These are phyloP conservation scores for Microctenopoma stevenorrisi DNA, from an alignment of 2,797 vertebrate species.

Conservation along the genomic window DNA sequence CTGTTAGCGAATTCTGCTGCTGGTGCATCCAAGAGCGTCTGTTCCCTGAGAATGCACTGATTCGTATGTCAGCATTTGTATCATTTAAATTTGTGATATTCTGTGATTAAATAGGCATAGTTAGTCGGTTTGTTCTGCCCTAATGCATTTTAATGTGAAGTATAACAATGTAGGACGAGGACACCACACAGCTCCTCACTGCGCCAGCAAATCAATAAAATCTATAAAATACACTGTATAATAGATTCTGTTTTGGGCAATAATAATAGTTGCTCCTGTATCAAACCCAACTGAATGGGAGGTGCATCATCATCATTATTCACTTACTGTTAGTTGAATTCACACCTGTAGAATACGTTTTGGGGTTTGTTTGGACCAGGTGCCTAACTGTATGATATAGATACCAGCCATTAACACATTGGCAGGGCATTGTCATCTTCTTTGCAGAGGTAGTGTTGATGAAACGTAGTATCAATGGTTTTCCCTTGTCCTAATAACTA, in stretches of 20 bases:
- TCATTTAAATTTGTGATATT: too few species aligned
- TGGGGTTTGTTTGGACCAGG: not conserved
- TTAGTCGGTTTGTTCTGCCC: too few species aligned
- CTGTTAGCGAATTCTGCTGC: conserved; percentile 42
- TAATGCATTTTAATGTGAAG: conserved; percentile 8
- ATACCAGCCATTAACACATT: too few species aligned
- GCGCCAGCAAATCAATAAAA: conserved; percentile 10
- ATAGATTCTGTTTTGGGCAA: conserved; percentile 2
- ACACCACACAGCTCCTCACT: conserved; percentile 17
- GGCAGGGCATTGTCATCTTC: too few species aligned
- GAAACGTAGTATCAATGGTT: too few species aligned
- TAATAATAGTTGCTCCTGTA: conserved; percentile 1
- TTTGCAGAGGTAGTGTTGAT: too few species aligned
- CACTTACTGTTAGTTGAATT: not conserved
- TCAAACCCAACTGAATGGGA: conserved; percentile 1
- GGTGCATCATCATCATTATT: conserved; percentile 7
- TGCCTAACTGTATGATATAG: too few species aligned
- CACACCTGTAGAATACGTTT: not conserved
- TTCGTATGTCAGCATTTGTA: too few species aligned
- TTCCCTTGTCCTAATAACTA: too few species aligned
- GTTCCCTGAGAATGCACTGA: conserved; percentile 17
- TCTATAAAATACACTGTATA: not conserved
- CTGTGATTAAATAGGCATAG: too few species aligned
- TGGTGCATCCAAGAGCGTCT: conserved; percentile 25
- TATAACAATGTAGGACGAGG: not conserved